Evolutionary conservation across 1,140 invertebrate genomes (phyloP), one percentile per base, ranked within the genome.

Genomic region (Conus betulinus): DNA sequence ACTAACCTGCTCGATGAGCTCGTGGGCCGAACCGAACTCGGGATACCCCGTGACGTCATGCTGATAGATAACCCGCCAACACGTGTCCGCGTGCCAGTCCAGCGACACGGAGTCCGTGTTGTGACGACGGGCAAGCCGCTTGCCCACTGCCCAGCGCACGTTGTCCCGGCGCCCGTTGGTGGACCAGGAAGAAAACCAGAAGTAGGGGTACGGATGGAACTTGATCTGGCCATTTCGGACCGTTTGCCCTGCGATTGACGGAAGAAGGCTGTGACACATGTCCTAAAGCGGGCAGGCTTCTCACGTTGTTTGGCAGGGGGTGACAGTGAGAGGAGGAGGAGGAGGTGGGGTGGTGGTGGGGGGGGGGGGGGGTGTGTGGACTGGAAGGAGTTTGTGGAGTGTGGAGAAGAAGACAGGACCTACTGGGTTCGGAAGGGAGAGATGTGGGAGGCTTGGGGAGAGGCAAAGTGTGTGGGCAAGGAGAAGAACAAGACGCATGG

Each of bases 21-120:
- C 83, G 13, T 53, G 55, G 17, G 85, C 25, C 0, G 53, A 79
- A 1, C 89, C 89, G 63, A 87, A 85, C 71, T 82, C 81, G 27
- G 23, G 51, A 27, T n/a, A 84, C 20, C 89, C 89, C 20, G 67
- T 87, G 8, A 13, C 60, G 71, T 90, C 89, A 79, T 90, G 76
- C 23, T 79, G 39, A 76, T 88, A 90, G 17, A 88, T 78, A 0
- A 25, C 55, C 7, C 89, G 53, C 89, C 89, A 90, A 85, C 89
- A 90, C 10, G 85, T 82, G 87, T 90, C 89, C 10, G 89, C 89
- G 63, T 90, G 87, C 89, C 89, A 90, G 84, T 90, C 89, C 10
- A 90, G 2, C 0, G 89, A 74, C 27, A 83, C 84, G 7, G 51
- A 74, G 87, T 90, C 89, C 7, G 60, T 60, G 74, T 90, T 90